Conservation (phyloP, 2,113 vertebrate genomes). For the Brienomyrus brachyistius region DNA sequence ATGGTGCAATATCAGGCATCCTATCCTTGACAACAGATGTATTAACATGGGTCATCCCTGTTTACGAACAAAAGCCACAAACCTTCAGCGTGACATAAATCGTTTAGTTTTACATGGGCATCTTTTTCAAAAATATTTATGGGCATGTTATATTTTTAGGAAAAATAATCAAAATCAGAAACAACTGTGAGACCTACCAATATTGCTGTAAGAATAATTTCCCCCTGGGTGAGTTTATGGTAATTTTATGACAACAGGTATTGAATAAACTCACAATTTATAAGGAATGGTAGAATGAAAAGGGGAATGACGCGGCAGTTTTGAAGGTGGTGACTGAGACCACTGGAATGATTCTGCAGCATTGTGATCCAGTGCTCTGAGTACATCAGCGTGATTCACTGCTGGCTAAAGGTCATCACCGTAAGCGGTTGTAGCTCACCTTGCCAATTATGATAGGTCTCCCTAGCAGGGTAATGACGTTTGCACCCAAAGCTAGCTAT, state of each 20-base stretch:
- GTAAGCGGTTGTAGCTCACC: background rate
- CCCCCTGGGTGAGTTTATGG: background rate
- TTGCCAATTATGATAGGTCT: background rate
- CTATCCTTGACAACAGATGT: constrained; percentile 1
- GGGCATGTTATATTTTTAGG: background rate
- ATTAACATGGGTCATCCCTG: constrained; percentile 10
- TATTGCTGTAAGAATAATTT: background rate
- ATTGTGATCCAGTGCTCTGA: background rate
- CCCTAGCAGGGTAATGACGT: background rate
- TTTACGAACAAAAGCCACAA: constrained; percentile 12
- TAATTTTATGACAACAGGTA: constrained; percentile 1
- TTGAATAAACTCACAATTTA: background rate
- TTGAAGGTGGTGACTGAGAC: background rate
- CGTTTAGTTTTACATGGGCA: background rate
- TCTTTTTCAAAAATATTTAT: background rate
- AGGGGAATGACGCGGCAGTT: background rate
- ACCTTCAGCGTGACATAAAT: constrained; percentile 35
- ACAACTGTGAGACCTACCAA: background rate
- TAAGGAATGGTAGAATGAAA: background rate
- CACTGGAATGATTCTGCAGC: background rate
- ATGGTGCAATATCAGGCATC: constrained; percentile 20
- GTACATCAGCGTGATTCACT: background rate
- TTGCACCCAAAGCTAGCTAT: background rate
- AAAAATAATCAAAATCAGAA: background rate
- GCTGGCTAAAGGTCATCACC: background rate